Evolutionary conservation across 2,888 invertebrate species (phyloP), one percentile per base, ranked within the genome.

Genomic region (Teinopalpus imperialis): DNA sequence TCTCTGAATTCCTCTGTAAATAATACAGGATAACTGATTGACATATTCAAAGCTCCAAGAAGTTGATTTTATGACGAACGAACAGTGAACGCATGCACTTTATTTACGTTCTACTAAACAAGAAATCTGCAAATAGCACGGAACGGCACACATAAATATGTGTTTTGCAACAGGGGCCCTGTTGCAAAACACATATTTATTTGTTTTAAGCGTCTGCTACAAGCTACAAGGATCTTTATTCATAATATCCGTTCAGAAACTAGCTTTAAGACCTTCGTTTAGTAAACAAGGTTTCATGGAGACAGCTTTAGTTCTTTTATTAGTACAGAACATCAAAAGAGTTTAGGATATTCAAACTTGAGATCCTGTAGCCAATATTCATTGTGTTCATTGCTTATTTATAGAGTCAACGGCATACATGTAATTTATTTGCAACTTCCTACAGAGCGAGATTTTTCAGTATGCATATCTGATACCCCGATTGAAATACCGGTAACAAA

Each of bases 361-460:
- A 26, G 36, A 36, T 49, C 24, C 20, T 23, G 20, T 12, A 39
- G 26, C n/a, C 20, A 37, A 31, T 40, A 21, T 36, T 49, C 8
- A 20, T 18, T 29, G 20, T n/a, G 36, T 47, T 20, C 30, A 49
- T 37, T 29, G 37, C 48, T 52, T 57, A 59, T 53, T 51, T 54
- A 47, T 54, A 43, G 44, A 49, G 35, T 44, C 16, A 43, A 46
- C 47, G 51, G 30, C 37, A 41, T 43, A 42, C 41, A 35, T 49
- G 27, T 49, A 54, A 54, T 53, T 56, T 51, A 52, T 52, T 43
- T 18, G 47, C 50, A 44, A 57, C 40, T 54, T 54, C 51, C 53
- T 54, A 56, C 44, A 54, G 53, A 44, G 37, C 40, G 53, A 48
- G 41, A 48, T 54, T 43, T 51, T 49, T 54, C 36, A 48, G 49